Evolutionary conservation across 1,140 invertebrate genomes (phyloP), one percentile per base, ranked within the genome.

Genomic region (Bicyclus anynana): DNA sequence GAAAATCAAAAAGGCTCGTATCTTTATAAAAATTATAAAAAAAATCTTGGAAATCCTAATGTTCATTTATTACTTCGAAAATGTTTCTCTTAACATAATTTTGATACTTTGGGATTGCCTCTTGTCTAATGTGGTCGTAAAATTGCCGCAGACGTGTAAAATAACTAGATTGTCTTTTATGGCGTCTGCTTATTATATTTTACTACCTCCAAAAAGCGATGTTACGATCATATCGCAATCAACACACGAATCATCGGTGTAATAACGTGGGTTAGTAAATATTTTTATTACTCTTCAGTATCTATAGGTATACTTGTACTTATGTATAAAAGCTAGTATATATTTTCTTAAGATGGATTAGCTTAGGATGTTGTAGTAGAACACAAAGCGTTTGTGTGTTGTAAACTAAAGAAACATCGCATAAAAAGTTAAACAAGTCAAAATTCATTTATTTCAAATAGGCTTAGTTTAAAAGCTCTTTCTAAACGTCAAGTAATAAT

Each of bases 101-200:
- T 14, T 37, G 42, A 52, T 40, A 52, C 33, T 52, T 33, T 12
- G 29, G 42, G 20, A 52, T 21, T 17, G 40, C 54, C 42, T 55
- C 35, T 47, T 56, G 38, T 52, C 60, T 61, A 59, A 29, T 51
- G 49, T 51, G 17, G 4, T 26, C 49, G 14, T 51, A 51, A 51
- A 51, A 37, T 37, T 21, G 18, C 27, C 17, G 38, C 33, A 51
- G 33, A 51, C 35, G 17, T 51, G 49, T 35, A 20, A 51, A 33
- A 51, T 53, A 46, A 33, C 26, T 53, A 53, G 37, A 46, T 53
- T 18, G 40, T 46, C 12, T 21, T 44, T 29, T 53, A 46, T 53
- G 38, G 17, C 52, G 52, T 17, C 23, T 42, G 37, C 18, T 53
- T 53, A 53, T 46, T 29, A 27, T 42, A 42, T 53, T 29, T 51